phyloP scores from a whole-genome alignment of 2,888 invertebrate genomes.

The Acronicta leporina region DNA sequence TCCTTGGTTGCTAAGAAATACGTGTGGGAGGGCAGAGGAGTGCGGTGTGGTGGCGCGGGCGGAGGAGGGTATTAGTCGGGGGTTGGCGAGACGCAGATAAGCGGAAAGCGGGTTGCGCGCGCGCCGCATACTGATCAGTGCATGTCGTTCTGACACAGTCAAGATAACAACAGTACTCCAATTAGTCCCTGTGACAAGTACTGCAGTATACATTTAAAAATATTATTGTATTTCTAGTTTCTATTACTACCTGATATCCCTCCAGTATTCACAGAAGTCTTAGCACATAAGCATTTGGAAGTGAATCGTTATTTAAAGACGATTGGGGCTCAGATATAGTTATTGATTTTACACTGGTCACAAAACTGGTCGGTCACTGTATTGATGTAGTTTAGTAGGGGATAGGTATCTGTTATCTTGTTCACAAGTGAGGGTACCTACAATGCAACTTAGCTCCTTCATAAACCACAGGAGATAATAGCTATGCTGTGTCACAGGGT shows the following conservation, averaged over 20 bases:
- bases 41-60: background rate
- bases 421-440: too few species aligned
- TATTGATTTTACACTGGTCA: too few species aligned
- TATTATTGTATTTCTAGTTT: too few species aligned
- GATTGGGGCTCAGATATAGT: too few species aligned
- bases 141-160: slow-evolving; percentile 15
- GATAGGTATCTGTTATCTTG: too few species aligned
- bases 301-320: too few species aligned
- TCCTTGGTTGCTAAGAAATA: background rate
- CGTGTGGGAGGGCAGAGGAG: slow-evolving; percentile 21
- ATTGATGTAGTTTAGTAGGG: too few species aligned
- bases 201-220: background rate
- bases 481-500: background rate
- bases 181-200: background rate
- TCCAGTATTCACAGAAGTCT: background rate
- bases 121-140: slow-evolving; percentile 53
- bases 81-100: slow-evolving; percentile 55
- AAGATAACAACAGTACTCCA: slow-evolving; percentile 11
- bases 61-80: slow-evolving; percentile 42
- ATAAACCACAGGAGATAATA: too few species aligned
- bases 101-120: slow-evolving; percentile 47
- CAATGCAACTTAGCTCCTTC: too few species aligned
- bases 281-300: background rate
- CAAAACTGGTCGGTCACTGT: too few species aligned
- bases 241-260: too few species aligned